A percentile compares a stretch with the other conserved stretches of the same genome.
These are phyloP conservation scores for Sphaerodactylus townsendi DNA, from an alignment of 2,113 vertebrate genomes.

Conservation along the genomic window DNA sequence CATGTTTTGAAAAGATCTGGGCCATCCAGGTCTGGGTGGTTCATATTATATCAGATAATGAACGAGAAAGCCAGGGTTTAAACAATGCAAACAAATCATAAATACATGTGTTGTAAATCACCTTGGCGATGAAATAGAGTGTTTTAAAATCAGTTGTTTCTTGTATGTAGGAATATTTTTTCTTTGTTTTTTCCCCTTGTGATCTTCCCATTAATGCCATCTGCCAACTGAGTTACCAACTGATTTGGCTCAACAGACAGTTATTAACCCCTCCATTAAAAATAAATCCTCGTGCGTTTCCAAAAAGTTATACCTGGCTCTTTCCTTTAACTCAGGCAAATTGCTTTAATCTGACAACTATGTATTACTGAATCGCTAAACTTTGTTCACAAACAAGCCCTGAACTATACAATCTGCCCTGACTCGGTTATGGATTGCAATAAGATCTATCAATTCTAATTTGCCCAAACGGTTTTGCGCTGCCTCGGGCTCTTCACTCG, in stretches of 20 bases:
- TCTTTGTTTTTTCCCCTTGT: too few species aligned
- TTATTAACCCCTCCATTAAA: not conserved
- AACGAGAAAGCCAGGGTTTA: not conserved
- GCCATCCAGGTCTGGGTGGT: too few species aligned
- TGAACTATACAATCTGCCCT: not conserved
- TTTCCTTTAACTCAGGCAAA: not conserved
- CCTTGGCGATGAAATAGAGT: too few species aligned
- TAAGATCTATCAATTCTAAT: slow-evolving; percentile 3
- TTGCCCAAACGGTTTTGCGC: slow-evolving; percentile 17
- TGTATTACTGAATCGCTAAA: not conserved
- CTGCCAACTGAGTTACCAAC: not conserved
- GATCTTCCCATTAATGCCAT: not conserved
- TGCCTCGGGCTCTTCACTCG: not conserved
- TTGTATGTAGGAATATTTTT: too few species aligned
- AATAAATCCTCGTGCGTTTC: slow-evolving; percentile 6
- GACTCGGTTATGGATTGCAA: not conserved
- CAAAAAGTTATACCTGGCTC: not conserved
- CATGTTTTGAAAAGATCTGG: too few species aligned
- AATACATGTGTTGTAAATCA: too few species aligned
- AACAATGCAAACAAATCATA: too few species aligned
- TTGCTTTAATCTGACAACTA: slow-evolving; percentile 8
- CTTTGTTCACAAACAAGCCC: not conserved
- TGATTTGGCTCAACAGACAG: not conserved
- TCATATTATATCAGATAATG: not conserved
- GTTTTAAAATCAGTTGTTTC: too few species aligned